Conservation (phyloP, 1,140 invertebrate species). For the Drosophila repleta region DNA sequence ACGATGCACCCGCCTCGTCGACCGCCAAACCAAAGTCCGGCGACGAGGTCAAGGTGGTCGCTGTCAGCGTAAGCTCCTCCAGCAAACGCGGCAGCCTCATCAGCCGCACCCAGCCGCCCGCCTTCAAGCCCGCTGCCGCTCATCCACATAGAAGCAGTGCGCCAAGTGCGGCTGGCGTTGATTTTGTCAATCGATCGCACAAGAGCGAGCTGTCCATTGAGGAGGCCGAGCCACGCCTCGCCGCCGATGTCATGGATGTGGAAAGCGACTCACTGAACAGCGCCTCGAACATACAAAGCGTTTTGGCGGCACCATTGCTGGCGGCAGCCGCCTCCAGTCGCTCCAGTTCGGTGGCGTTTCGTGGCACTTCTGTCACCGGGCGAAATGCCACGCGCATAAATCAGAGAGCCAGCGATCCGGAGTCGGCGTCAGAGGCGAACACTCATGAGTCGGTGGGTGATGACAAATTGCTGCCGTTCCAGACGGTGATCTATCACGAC, state of each 20-base stretch:
- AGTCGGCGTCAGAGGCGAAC: conserved; percentile 10
- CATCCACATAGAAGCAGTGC: conserved; percentile 23
- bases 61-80: conserved; percentile 79
- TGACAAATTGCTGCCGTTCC: conserved; percentile 73
- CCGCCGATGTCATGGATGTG: conserved; percentile 55
- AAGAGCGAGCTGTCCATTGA: conserved; percentile 81
- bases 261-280: conserved; percentile 73
- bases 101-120: conserved; percentile 29
- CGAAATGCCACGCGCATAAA: conserved; percentile 51
- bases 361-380: conserved; percentile 34
- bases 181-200: conserved; percentile 79
- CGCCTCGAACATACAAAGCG: conserved; percentile 76
- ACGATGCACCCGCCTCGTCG: conserved; percentile 50
- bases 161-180: conserved; percentile 41
- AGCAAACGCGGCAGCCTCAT: conserved; percentile 60
- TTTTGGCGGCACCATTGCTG: conserved; percentile 68
- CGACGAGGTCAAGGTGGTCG: conserved; percentile 77
- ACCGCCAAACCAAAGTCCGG: conserved; percentile 41
- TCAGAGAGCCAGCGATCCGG: conserved; percentile 34
- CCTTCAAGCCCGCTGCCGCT: not conserved
- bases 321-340: conserved; percentile 46
- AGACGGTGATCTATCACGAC: conserved; percentile 86
- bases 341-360: conserved; percentile 48
- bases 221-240: conserved; percentile 68
- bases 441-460: conserved; percentile 31